Evolutionary conservation across 1,140 invertebrate genomes (phyloP).

Genomic region (Macrocentrus cingulum): DNA sequence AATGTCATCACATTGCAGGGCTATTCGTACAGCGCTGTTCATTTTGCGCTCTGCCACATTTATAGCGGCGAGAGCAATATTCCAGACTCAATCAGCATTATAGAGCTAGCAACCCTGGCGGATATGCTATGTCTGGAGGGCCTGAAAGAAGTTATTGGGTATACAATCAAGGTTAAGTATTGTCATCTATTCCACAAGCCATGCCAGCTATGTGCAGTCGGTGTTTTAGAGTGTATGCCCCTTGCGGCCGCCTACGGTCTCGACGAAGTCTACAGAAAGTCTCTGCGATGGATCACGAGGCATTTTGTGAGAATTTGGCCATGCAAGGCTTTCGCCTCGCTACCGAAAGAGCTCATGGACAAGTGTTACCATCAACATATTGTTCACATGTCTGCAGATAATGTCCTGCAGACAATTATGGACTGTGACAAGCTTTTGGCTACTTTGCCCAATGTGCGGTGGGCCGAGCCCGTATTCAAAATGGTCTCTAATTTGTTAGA

Average conservation of each 20-base stretch:
- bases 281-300: slow-evolving; percentile 80
- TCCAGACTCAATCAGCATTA: slow-evolving; percentile 80
- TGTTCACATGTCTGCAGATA: slow-evolving; percentile 69
- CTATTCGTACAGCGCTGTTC: slow-evolving; percentile 80
- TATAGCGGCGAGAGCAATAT: slow-evolving; percentile 86
- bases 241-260: slow-evolving; percentile 80
- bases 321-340: slow-evolving; percentile 77
- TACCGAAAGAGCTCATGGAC: slow-evolving; percentile 78
- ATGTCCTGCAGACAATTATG: slow-evolving; percentile 68
- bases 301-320: slow-evolving; percentile 86
- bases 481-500: slow-evolving; percentile 70
- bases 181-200: slow-evolving; percentile 90
- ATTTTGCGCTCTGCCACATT: slow-evolving; percentile 88
- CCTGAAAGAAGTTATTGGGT: slow-evolving; percentile 84
- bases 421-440: slow-evolving; percentile 71
- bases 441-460: slow-evolving; percentile 69
- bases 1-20: slow-evolving; percentile 82
- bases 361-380: slow-evolving; percentile 82
- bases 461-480: slow-evolving; percentile 71
- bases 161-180: slow-evolving; percentile 84
- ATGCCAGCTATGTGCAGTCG: slow-evolving; percentile 73
- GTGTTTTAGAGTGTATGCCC: slow-evolving; percentile 81
- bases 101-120: slow-evolving; percentile 81
- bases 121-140: slow-evolving; percentile 88
- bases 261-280: slow-evolving; percentile 84